phyloP scores from a whole-genome alignment of 2,888 invertebrate genomes.

The Metallyticus violacea region DNA sequence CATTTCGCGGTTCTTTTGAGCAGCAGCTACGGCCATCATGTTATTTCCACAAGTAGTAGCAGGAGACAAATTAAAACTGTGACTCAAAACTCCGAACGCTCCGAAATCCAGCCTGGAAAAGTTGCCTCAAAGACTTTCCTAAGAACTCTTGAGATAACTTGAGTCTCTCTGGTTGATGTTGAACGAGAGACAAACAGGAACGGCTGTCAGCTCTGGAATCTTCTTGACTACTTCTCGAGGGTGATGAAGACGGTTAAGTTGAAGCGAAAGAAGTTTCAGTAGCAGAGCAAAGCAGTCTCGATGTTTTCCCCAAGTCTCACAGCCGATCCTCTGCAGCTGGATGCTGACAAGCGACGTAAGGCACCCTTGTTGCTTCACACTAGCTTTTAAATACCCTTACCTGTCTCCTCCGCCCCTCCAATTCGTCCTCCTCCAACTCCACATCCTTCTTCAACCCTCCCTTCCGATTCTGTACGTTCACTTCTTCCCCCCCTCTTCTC shows the following conservation, averaged over 20 bases:
- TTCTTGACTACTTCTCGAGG: slow-evolving; percentile 17
- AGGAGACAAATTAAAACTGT: slow-evolving; percentile 31
- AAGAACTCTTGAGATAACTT: background rate
- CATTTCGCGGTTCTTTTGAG: slow-evolving; percentile 92
- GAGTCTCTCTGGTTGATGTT: background rate
- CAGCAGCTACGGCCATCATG: slow-evolving; percentile 82
- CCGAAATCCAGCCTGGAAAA: slow-evolving; percentile 38
- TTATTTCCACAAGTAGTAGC: slow-evolving; percentile 17
- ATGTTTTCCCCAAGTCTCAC: slow-evolving; percentile 15
- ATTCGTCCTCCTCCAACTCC: background rate
- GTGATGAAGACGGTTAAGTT: background rate
- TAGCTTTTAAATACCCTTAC: slow-evolving; percentile 29
- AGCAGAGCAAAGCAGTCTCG: slow-evolving; percentile 4
- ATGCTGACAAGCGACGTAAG: slow-evolving; percentile 16
- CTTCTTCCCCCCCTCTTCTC: background rate
- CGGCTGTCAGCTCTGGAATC: background rate
- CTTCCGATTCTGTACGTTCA: background rate
- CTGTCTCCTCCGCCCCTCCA: background rate
- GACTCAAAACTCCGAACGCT: slow-evolving; percentile 38
- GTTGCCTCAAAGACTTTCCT: background rate
- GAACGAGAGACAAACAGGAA: background rate
- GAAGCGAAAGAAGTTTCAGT: slow-evolving; percentile 5
- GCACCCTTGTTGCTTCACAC: slow-evolving; percentile 10
- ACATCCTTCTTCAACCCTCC: background rate
- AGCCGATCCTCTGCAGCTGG: slow-evolving; percentile 8